Percentiles rank a stretch among this genome's conserved stretches.
Evolutionary conservation across 2,797 vertebrate genomes (phyloP).

Genomic region (Zonotrichia albicollis): DNA sequence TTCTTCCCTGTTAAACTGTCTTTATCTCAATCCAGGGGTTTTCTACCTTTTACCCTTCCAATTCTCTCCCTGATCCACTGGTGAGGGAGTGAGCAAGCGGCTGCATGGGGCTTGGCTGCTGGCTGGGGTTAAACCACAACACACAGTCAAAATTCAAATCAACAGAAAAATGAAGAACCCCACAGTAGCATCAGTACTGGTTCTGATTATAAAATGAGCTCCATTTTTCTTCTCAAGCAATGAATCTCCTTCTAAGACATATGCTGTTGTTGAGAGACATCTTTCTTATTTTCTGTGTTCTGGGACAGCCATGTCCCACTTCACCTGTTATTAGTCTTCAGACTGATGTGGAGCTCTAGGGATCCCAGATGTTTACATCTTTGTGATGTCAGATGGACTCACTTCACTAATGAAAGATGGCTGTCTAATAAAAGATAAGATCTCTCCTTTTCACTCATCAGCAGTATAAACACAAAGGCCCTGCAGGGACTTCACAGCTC

Average conservation of each 20-base stretch:
- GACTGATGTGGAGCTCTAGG: background rate
- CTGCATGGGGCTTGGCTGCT: background rate
- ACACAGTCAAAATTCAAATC: background rate
- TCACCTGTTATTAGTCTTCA: background rate
- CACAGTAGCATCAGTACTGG: background rate
- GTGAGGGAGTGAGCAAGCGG: accelerated
- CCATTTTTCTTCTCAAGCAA: background rate
- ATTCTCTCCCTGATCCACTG: background rate
- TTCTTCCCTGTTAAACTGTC: background rate
- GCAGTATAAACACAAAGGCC: background rate
- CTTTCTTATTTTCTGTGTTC: background rate
- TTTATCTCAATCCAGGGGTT: background rate
- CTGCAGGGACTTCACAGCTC: background rate
- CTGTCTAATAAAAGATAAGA: background rate
- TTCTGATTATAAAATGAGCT: background rate
- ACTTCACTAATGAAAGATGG: background rate
- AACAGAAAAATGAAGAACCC: background rate
- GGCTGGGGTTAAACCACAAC: background rate
- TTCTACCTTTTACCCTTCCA: background rate
- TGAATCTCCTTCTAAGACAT: background rate
- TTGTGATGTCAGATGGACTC: background rate
- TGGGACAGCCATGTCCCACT: background rate
- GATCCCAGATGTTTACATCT: background rate
- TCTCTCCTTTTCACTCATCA: background rate
- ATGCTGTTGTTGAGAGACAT: background rate